Evolutionary conservation across 2,797 vertebrate genomes (phyloP), one percentile per base, ranked within the genome.

Genomic region (Meda fulgida): DNA sequence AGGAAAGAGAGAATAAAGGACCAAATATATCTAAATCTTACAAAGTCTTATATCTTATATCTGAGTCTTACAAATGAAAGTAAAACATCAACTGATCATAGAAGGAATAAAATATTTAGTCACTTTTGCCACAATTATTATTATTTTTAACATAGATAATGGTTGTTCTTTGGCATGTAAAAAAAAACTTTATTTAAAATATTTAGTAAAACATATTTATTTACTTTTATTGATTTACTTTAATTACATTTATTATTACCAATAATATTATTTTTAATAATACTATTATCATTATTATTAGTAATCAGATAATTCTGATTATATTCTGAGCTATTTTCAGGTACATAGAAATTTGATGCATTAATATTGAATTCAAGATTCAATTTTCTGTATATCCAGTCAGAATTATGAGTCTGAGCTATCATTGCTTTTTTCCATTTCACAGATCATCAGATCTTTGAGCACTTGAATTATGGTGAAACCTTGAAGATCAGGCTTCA

Each of bases 391-490:
- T 78, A 26, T 19, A 11, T 63, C 11, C 2, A 14, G 11, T 60
- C n/a, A 29, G 13, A 7, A 29, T 29, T 63, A 29, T 63, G 5
- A 65, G 26, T 31, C 6, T 65, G 13, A 31, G 60, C 26, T 29
- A 63, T 75, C 10, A 4, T 46, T 29, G 11, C 13, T 51, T 75
- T 70, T 81, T 38, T n/a, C 1, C 34, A 6, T 71, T 79, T 51
- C 46, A 3, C 89, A 96, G 95, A 93, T 80, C 95, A 96, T 87
- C 93, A 93, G 86, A 87, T 60, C 73, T 95, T 96, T 81, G 1
- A 86, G 16, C 88, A 34, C 1, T 85, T 91, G 31, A 0, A 85
- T 0, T 90, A 93, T 0, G 93, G 92, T 38, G 88, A 43, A 6
- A 94, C 94, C 78, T 78, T 95, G 83, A 93, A 85, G 88, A 91